phyloP scores from a whole-genome alignment of 2,888 invertebrate species.

The Sepioteuthis lessoniana region DNA sequence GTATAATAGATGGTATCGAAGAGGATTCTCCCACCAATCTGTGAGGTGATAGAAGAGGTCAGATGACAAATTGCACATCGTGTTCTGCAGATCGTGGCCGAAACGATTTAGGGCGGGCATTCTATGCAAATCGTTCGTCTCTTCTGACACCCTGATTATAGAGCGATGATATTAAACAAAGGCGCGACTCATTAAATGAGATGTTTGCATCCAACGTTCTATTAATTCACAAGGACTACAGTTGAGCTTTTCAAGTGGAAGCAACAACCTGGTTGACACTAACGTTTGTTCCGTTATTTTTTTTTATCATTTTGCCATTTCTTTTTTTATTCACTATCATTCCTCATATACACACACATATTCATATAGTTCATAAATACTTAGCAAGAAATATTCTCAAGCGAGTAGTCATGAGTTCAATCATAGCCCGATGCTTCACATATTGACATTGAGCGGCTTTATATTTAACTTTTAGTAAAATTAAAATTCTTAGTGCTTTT shows the following conservation, averaged over 20 bases:
- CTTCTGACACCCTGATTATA: background rate
- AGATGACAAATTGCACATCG: constrained; percentile 6
- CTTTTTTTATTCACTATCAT: background rate
- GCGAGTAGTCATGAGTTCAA: no score
- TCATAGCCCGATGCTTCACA: no score
- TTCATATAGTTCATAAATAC: background rate
- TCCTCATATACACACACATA: background rate
- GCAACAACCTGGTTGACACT: background rate
- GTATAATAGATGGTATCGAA: background rate
- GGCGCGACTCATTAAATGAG: constrained; percentile 5
- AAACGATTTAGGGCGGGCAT: background rate
- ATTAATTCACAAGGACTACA: background rate
- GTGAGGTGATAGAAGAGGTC: background rate
- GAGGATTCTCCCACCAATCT: background rate
- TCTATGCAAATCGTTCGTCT: background rate
- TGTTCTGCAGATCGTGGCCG: background rate
- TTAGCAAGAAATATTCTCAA: no score
- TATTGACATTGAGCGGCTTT: no score
- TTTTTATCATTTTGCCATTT: background rate
- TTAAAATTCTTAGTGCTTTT: no score
- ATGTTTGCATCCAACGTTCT: background rate
- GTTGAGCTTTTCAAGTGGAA: background rate
- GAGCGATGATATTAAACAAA: background rate
- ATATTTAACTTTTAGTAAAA: no score
- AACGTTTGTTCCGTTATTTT: background rate